A percentile compares a stretch with the other conserved stretches of the same genome.
Evolutionary conservation across 2,888 invertebrate genomes (phyloP).

Genomic region (Morpho achilles): DNA sequence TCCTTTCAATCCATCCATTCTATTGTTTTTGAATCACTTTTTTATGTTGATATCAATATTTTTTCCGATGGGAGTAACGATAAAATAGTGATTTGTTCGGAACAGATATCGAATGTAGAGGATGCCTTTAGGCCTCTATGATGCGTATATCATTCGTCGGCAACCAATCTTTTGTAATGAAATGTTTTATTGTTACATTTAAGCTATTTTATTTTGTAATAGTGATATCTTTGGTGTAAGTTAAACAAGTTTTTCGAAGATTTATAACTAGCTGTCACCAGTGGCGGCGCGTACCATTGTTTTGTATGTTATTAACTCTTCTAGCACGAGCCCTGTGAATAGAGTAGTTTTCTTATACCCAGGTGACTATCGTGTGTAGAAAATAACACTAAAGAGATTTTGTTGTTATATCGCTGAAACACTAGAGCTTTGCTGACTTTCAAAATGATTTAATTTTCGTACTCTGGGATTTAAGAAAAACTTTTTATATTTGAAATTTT

Average conservation of each 20-base stretch:
- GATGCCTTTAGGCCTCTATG: slow-evolving; percentile 60
- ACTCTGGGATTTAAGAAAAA: too few species aligned
- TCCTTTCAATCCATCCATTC: slow-evolving; percentile 75
- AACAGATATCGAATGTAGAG: slow-evolving; percentile 60
- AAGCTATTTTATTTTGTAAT: slow-evolving; percentile 35
- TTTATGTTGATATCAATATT: slow-evolving; percentile 76
- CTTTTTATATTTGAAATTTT: too few species aligned
- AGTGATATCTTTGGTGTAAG: slow-evolving; percentile 15
- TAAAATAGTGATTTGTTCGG: slow-evolving; percentile 76
- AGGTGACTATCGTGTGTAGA: too few species aligned
- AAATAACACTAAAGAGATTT: too few species aligned
- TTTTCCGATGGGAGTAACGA: slow-evolving; percentile 72
- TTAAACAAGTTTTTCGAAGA: slow-evolving; percentile 15
- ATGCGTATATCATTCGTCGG: slow-evolving; percentile 72
- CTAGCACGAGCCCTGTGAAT: too few species aligned
- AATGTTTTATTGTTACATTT: slow-evolving; percentile 65
- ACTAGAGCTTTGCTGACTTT: too few species aligned
- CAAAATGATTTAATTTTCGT: too few species aligned
- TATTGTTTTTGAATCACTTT: slow-evolving; percentile 75
- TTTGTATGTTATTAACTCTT: too few species aligned
- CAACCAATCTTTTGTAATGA: slow-evolving; percentile 67
- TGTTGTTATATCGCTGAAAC: too few species aligned
- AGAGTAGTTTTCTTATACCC: too few species aligned
- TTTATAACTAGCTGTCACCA: too few species aligned
- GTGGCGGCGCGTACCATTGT: too few species aligned